These are phyloP conservation scores for Netelia inedita DNA, from an alignment of 2,888 invertebrate species.

Conservation along the genomic window DNA sequence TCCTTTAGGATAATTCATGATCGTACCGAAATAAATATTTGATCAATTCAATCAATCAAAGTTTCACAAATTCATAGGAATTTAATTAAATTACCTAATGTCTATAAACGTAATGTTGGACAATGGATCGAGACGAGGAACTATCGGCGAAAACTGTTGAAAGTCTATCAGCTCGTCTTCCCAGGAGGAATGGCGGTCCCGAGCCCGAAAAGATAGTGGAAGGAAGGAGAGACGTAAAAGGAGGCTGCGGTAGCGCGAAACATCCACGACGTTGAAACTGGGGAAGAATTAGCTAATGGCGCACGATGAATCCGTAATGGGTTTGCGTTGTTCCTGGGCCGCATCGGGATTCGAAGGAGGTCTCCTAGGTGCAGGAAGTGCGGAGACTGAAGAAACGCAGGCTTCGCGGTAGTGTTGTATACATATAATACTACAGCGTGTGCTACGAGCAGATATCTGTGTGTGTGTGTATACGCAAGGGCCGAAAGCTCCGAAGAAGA, in stretches of 20 bases:
- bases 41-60: neutral
- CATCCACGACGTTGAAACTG: slow-evolving; percentile 72
- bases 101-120: too few relatives aligned
- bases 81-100: neutral
- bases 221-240: slow-evolving; percentile 28
- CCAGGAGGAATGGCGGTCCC: slow-evolving; percentile 40
- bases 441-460: neutral
- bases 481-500: slow-evolving; percentile 62
- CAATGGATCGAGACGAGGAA: too few relatives aligned
- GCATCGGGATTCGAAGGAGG: slow-evolving; percentile 81
- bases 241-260: slow-evolving; percentile 42
- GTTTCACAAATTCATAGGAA: neutral
- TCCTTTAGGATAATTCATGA: too few relatives aligned
- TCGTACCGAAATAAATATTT: too few relatives aligned
- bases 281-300: slow-evolving; percentile 85
- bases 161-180: slow-evolving; percentile 47
- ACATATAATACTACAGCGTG: slow-evolving; percentile 17
- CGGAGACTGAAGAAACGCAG: slow-evolving; percentile 51
- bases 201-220: slow-evolving; percentile 43
- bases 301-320: slow-evolving; percentile 85
- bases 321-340: slow-evolving; percentile 83
- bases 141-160: slow-evolving; percentile 6
- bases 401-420: slow-evolving; percentile 46
- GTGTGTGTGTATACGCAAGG: slow-evolving; percentile 18
- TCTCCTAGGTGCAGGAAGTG: slow-evolving; percentile 66